Percentiles rank a stretch among this genome's conserved stretches.
These are phyloP conservation scores for Gyrodactylus bullatarudis DNA, from an alignment of 1,140 invertebrate species.

Conservation along the genomic window DNA sequence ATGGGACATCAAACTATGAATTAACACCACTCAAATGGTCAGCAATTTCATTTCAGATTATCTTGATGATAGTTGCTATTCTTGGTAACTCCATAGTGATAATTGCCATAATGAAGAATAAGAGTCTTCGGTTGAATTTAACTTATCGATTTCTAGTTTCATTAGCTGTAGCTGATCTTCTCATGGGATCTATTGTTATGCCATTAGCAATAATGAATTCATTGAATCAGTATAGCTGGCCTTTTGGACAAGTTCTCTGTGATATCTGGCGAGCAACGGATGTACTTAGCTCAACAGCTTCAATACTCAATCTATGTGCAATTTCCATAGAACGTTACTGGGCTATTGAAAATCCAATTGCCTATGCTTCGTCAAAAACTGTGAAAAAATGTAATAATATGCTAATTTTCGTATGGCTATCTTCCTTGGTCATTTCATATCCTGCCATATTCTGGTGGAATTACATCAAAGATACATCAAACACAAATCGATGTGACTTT, in stretches of 20 bases:
- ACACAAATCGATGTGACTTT: conserved; percentile 22
- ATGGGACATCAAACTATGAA: no score
- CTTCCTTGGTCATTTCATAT: background rate
- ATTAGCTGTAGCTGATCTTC: conserved; percentile 13
- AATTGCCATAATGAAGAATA: background rate
- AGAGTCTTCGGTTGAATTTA: background rate
- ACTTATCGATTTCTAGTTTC: conserved; percentile 15
- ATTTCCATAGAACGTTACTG: conserved; percentile 36
- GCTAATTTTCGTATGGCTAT: background rate
- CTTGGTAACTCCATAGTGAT: conserved; percentile 4
- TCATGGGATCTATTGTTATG: conserved; percentile 14
- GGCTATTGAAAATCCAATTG: conserved; percentile 87
- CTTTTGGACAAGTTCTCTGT: conserved; percentile 54
- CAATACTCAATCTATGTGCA: conserved; percentile 69
- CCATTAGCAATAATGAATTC: conserved; percentile 13
- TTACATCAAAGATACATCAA: background rate
- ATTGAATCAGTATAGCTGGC: conserved; percentile 28
- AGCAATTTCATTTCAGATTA: background rate
- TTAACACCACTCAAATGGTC: no score
- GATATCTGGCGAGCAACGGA: conserved; percentile 85
- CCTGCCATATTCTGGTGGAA: conserved; percentile 2
- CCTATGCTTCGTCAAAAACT: conserved; percentile 32
- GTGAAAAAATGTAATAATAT: background rate
- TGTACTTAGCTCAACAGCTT: conserved; percentile 73
- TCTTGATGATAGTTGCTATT: background rate